Conservation (phyloP, 2,888 invertebrate species). For the Alentia gelatinosa region DNA sequence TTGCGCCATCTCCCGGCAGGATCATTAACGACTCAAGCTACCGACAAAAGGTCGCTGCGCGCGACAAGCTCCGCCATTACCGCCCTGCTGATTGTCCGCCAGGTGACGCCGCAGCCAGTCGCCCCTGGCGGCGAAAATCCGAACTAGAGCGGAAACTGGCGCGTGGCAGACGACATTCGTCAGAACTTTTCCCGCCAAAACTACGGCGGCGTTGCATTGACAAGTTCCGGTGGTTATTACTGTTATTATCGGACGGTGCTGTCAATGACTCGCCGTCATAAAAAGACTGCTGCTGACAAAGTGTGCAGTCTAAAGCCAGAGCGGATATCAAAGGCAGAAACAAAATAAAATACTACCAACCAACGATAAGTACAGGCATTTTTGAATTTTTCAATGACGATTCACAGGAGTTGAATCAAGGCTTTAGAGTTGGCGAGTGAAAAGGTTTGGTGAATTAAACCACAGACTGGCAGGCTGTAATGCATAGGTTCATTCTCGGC, state of each 20-base stretch:
- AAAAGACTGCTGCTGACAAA: neutral
- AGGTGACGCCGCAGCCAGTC: neutral
- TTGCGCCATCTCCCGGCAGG: neutral
- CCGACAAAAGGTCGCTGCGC: neutral
- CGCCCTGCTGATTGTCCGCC: neutral
- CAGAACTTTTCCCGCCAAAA: conserved; percentile 1
- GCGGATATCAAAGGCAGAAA: no score
- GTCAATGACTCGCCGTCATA: neutral
- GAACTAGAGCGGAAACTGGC: neutral
- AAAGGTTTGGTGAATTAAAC: no score
- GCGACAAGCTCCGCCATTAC: neutral
- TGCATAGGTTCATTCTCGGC: no score
- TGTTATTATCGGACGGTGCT: neutral
- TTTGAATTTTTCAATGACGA: no score
- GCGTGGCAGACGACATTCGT: neutral
- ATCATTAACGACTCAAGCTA: neutral
- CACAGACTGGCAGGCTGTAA: no score
- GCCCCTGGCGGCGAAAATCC: neutral
- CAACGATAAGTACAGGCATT: no score
- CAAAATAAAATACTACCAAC: no score
- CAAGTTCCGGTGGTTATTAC: conserved; percentile 15
- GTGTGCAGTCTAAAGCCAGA: no score
- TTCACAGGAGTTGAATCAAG: no score
- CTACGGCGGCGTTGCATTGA: neutral
- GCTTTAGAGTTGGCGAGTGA: no score